Percentiles rank a stretch among this genome's conserved stretches.
These are phyloP conservation scores for Ictalurus furcatus DNA, from an alignment of 2,113 vertebrate species.

Conservation along the genomic window DNA sequence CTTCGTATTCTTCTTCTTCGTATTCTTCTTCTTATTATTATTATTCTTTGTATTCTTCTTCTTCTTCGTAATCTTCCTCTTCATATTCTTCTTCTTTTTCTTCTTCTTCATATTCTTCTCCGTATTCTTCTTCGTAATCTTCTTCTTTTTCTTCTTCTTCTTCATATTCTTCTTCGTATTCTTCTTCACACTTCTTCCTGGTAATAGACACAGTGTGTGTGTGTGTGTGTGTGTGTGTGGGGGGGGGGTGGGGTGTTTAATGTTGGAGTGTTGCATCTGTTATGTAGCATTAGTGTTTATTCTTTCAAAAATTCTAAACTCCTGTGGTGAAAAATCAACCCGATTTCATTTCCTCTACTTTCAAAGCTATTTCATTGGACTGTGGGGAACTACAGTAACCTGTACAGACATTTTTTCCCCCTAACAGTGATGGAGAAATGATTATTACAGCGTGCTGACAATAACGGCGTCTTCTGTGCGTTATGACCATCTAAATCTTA, in stretches of 20 bases:
- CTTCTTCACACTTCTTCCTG: too few relatives aligned
- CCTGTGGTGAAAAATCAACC: background rate
- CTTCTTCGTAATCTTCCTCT: too few relatives aligned
- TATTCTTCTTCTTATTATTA: too few relatives aligned
- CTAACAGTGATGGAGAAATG: background rate
- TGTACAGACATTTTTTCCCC: background rate
- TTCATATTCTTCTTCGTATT: too few relatives aligned
- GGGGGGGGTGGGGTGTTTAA: background rate
- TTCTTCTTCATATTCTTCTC: too few relatives aligned
- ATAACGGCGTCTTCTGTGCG: background rate
- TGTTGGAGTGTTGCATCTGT: background rate
- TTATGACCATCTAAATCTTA: background rate
- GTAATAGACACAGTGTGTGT: background rate
- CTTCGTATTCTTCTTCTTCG: too few relatives aligned
- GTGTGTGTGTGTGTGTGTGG: conserved; percentile 3
- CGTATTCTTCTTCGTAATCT: too few relatives aligned
- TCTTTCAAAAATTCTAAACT: background rate
- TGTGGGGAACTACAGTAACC: background rate
- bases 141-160: too few relatives aligned
- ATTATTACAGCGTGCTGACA: background rate
- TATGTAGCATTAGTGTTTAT: background rate
- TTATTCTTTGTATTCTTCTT: too few relatives aligned
- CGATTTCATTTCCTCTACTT: too few relatives aligned
- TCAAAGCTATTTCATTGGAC: background rate
- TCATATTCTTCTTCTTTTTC: too few relatives aligned